Evolutionary conservation across 2,888 invertebrate species (phyloP), one percentile per base, ranked within the genome.

Genomic region (Artemia sp.): DNA sequence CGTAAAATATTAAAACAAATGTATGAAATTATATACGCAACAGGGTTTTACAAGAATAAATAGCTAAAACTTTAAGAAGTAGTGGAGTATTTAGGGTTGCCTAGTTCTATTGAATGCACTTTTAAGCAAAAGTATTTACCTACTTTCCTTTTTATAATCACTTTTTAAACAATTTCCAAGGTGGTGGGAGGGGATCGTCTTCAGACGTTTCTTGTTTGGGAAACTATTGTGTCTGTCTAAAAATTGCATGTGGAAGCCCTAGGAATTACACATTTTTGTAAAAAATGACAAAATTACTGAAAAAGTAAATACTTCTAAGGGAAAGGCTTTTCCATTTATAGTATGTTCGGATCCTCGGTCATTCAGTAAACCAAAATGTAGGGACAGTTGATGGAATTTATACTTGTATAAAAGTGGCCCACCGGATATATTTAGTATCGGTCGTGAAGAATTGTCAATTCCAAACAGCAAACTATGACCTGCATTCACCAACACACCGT

Each of bases 341-440:
- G 90, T 92, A 80, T 98, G 97, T 78, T 98, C 97, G 12, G 96
- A 96, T 50, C 97, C 97, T 75, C 87, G 86, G 77, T 89, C 88
- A 80, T 95, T 92, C 76, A 87, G 86, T 71, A 90, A 83, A 9
- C 94, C 94, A 77, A 92, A 95, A 80, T 94, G 94, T 77, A 94
- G 85, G 80, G 94, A 92, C 74, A 95, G 90, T 81, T 94, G 92
- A 77, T 92, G 90, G 78, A 95, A 90, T 80, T 91, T 90, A 81
- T 95, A 96, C 77, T 89, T 88, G 81, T 96, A 96, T 72, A 93
- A 92, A 70, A 96, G 84, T 0, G 97, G 96, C 4, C 97, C 97
- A 0, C 94, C 94, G 0, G 92, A 92, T 76, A 97, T 89, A 80
- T 95, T 95, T 76, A 96, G 89, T 76, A 87, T 87, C 77, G 87